These are phyloP conservation scores for Drosophila equinoxialis DNA, from an alignment of 1,140 invertebrate genomes.

Conservation along the genomic window DNA sequence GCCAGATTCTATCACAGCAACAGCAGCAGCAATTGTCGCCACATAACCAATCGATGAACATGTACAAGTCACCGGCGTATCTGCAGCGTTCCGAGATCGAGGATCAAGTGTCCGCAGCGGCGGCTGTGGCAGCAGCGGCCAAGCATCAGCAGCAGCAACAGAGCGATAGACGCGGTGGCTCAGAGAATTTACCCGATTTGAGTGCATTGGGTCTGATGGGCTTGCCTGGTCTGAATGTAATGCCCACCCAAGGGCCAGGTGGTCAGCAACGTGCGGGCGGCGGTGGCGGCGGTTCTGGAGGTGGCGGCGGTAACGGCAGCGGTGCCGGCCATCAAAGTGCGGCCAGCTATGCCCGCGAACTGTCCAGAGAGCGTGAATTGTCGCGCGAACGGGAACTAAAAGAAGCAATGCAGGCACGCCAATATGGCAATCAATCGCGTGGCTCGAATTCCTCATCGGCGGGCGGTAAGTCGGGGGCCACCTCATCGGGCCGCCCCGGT, in stretches of 20 bases:
- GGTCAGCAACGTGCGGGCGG: conserved; percentile 31
- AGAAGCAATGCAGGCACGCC: conserved; percentile 68
- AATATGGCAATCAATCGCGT: conserved; percentile 75
- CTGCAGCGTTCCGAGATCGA: conserved; percentile 79
- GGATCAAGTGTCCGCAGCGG: conserved; percentile 73
- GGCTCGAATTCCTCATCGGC: conserved; percentile 58
- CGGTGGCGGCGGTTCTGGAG: background rate
- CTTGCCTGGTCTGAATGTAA: conserved; percentile 74
- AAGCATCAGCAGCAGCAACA: conserved; percentile 67
- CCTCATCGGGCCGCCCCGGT: conserved; percentile 46
- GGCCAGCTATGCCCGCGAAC: conserved; percentile 68
- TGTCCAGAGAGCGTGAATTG: conserved; percentile 63
- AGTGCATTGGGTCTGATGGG: conserved; percentile 77
- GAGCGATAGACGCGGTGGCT: conserved; percentile 42
- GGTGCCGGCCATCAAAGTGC: conserved; percentile 60
- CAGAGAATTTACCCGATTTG: conserved; percentile 73
- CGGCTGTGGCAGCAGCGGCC: conserved; percentile 64
- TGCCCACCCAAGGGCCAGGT: conserved; percentile 53
- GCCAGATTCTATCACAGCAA: conserved; percentile 73
- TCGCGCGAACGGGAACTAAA: conserved; percentile 69
- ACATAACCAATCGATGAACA: conserved; percentile 74
- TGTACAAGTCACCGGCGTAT: conserved; percentile 80
- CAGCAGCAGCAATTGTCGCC: conserved; percentile 75
- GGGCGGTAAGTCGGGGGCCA: conserved; percentile 45
- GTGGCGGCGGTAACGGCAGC: conserved; percentile 23